Base-by-base conservation (phyloP, 2,888 invertebrate species). In the Rambutsinella grinnellia region DNA sequence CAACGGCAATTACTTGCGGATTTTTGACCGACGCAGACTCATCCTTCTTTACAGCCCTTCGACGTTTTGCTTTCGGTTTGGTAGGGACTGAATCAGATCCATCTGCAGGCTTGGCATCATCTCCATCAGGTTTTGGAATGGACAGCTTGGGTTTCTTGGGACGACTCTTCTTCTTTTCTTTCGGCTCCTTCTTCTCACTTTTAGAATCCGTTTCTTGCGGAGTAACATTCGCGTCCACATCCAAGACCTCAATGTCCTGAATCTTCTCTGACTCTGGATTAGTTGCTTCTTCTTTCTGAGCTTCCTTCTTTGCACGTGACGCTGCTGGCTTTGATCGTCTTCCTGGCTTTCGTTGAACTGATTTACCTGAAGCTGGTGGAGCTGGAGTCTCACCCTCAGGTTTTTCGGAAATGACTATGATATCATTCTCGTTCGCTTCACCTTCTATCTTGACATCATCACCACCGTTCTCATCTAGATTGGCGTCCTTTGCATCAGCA, bases 121-220 rank as follows among this genome's bases (percentile, higher is more conserved):
- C n/a, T n/a, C n/a, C n/a, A n/a, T n/a, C n/a, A n/a, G n/a, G n/a
- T n/a, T n/a, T n/a, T n/a, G n/a, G n/a, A n/a, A n/a, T n/a, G n/a
- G n/a, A n/a, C n/a, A n/a, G n/a, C n/a, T n/a, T n/a, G n/a, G 61
- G 47, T 26, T 61, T 61, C 51, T 63, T 63, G 3, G 51, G 28
- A 28, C 51, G 51, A 19, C 21, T 27, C 36, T 53, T 63, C 28
- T n/a, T 15, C 21, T 36, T 23, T n/a, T 63, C 53, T 19, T 28
- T 51, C 1, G 15, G 15, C 28, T 15, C 28, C 3, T 6, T 17
- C n/a, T n/a, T n/a, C n/a, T n/a, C n/a, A n/a, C n/a, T n/a, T n/a
- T n/a, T n/a, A n/a, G n/a, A n/a, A 21, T 13, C 1, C 5, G 44
- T 44, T 23, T 2, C 46, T 5, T 15, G 21, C 19, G 19, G 61